A percentile compares a stretch with the other conserved stretches of the same genome.
phyloP scores from a whole-genome alignment of 2,888 invertebrate species.

The Caenorhabditis afra region DNA sequence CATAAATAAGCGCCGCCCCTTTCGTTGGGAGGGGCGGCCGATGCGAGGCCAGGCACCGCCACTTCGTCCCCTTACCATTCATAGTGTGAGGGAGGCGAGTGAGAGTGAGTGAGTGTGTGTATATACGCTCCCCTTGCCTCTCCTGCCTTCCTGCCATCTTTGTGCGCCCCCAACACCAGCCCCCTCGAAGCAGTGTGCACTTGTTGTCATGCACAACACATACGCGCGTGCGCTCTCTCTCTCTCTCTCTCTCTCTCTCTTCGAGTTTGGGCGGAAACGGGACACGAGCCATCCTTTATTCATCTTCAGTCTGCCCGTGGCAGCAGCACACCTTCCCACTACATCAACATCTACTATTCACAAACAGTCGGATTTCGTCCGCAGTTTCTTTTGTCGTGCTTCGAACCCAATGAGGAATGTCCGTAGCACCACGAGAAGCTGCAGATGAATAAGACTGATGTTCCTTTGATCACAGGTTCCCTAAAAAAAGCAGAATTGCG shows the following conservation, averaged over 20 bases:
- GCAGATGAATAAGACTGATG: slow-evolving; percentile 48
- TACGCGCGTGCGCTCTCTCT: no score
- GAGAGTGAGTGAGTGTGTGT: no score
- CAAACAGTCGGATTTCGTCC: slow-evolving; percentile 14
- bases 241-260: not conserved
- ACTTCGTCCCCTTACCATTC: slow-evolving; percentile 41
- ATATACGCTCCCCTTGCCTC: no score
- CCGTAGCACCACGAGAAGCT: slow-evolving; percentile 71
- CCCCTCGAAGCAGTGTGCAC: not conserved
- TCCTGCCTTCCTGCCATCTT: slow-evolving; percentile 36
- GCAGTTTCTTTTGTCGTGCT: slow-evolving; percentile 64
- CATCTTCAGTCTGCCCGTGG: not conserved
- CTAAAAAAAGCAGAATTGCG: no score
- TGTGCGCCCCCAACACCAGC: not conserved
- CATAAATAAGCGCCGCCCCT: slow-evolving; percentile 49
- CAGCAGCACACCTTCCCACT: not conserved
- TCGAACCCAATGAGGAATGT: slow-evolving; percentile 29
- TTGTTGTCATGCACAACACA: slow-evolving; percentile 28
- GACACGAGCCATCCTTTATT: no score
- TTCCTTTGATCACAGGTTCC: no score
- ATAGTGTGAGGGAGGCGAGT: slow-evolving; percentile 32
- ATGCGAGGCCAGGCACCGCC: slow-evolving; percentile 50
- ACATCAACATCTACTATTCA: not conserved
- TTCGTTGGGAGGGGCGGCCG: slow-evolving; percentile 29
- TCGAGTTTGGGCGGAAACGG: no score